Evolutionary conservation across 2,797 vertebrate genomes (phyloP).

Genomic region (Orestias chungarensis): DNA sequence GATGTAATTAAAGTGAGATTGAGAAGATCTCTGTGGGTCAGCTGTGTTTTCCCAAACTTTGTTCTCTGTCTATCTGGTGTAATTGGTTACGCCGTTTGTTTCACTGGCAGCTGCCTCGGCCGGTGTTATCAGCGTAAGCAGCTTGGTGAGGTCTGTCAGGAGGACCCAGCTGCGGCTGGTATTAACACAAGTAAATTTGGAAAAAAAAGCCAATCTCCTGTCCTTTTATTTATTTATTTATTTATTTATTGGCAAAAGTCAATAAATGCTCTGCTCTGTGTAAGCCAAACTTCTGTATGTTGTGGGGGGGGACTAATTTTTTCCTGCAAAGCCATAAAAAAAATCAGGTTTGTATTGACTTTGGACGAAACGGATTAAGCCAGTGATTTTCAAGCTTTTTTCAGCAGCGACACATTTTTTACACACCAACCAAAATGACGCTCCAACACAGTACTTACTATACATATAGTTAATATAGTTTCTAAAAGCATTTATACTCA

Average conservation of each 20-base stretch:
- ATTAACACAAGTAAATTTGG: slow-evolving; percentile 28
- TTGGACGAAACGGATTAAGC: slow-evolving; percentile 49
- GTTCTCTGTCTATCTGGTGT: slow-evolving; percentile 52
- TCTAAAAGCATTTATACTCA: too few relatives aligned
- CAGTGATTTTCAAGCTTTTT: too few relatives aligned
- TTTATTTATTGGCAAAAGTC: slow-evolving; percentile 63
- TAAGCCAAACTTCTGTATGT: slow-evolving; percentile 43
- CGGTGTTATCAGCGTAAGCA: slow-evolving; percentile 65
- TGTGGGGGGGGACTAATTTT: slow-evolving; percentile 56
- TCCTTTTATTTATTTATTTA: too few relatives aligned
- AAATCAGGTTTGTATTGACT: slow-evolving; percentile 53
- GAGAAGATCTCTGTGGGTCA: slow-evolving; percentile 53
- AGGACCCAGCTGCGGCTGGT: slow-evolving; percentile 45
- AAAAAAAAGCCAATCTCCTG: slow-evolving; percentile 43
- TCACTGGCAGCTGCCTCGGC: slow-evolving; percentile 58
- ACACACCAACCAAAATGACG: too few relatives aligned
- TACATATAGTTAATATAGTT: too few relatives aligned
- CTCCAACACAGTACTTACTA: too few relatives aligned
- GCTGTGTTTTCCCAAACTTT: slow-evolving; percentile 53
- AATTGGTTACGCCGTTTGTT: slow-evolving; percentile 62
- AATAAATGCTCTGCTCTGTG: slow-evolving; percentile 55
- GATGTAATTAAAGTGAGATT: slow-evolving; percentile 69
- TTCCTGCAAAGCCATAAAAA: slow-evolving; percentile 47
- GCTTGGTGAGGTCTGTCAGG: slow-evolving; percentile 63
- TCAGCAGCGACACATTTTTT: too few relatives aligned